Evolutionary conservation across 2,797 vertebrate species (phyloP), one percentile per base, ranked within the genome.

Genomic region (Dermochelys coriacea): DNA sequence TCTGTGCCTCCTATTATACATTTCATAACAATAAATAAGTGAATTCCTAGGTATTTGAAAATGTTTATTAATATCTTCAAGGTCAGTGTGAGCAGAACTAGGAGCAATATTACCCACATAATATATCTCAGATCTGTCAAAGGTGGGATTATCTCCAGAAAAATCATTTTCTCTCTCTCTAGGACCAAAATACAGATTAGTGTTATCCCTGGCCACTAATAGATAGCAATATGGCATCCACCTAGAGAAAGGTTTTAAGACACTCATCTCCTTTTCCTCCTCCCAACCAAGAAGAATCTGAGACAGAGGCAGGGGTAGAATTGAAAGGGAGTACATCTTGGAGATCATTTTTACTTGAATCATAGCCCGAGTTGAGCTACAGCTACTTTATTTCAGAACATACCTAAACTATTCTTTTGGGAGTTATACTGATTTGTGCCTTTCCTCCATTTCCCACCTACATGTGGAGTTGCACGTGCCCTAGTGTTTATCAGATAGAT

Each of bases 341-440:
- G 88, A 74, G 15, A 8, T 3, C 19, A 51, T 93, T 96, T 95
- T 95, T 95, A 87, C 90, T 80, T 0, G 2, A 93, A 89, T 91
- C 80, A 96, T 88, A 93, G 55, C 90, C 86, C 92, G 86, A 96
- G 85, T 74, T 94, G 89, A 91, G 94, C 91, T 47, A 55, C 52
- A 21, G 8, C 25, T 93, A 86, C 85, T 91, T 91, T 95, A 95
- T 96, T 93, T 93, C 89, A 95, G 79, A 79, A 90, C 71, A 52
- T 88, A 89, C 71, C 77, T 94, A 89, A 95, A 93, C 82, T 80
- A 81, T 89, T 71, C 91, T 95, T 77, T 6, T 31, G 90, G 86
- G 90, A 34, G 52, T 89, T 57, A 85, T 54, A 75, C 84, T 86
- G 80, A 18, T 94, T 91, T 85, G n/a, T 83, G 41, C 71, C 23